phyloP scores from a whole-genome alignment of 2,797 vertebrate species.

The Siniperca undulata region DNA sequence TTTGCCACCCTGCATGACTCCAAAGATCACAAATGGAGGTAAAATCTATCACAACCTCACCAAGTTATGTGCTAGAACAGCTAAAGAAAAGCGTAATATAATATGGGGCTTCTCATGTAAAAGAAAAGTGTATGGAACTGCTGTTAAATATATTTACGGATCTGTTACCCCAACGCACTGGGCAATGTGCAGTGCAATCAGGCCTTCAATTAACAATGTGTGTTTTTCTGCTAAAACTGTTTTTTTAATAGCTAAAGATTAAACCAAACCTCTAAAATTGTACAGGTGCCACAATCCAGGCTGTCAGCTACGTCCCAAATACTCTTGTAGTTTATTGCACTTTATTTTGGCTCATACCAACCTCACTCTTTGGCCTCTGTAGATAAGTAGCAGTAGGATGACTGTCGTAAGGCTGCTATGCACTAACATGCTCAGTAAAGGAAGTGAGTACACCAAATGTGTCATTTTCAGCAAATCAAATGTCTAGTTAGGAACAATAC shows the following conservation, averaged over 20 bases:
- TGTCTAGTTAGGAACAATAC: neutral
- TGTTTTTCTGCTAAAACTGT: conserved; percentile 23
- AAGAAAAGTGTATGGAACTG: conserved; percentile 6
- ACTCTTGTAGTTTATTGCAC: conserved; percentile 55
- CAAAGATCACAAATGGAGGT: conserved; percentile 32
- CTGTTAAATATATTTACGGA: conserved; percentile 5
- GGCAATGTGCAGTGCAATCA: conserved; percentile 36
- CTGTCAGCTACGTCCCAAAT: conserved; percentile 54
- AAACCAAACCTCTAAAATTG: conserved; percentile 14
- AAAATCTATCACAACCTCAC: conserved; percentile 20
- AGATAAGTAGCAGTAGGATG: conserved; percentile 7
- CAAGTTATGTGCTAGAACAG: conserved; percentile 10
- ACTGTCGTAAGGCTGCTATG: neutral
- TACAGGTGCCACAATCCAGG: conserved; percentile 32
- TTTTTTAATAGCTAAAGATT: conserved; percentile 23
- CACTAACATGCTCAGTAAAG: neutral
- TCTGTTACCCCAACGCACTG: conserved; percentile 3
- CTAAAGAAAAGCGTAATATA: conserved; percentile 1
- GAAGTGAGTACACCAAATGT: conserved; percentile 2
- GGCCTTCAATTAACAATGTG: conserved; percentile 4
- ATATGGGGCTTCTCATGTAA: neutral
- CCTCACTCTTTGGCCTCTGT: neutral
- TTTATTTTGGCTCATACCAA: conserved; percentile 44
- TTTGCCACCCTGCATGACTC: conserved; percentile 41
- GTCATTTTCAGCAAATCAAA: conserved; percentile 7